Percentiles rank a stretch among this genome's conserved stretches.
Evolutionary conservation across 2,113 vertebrate genomes (phyloP).

Genomic region (Indicator indicator): DNA sequence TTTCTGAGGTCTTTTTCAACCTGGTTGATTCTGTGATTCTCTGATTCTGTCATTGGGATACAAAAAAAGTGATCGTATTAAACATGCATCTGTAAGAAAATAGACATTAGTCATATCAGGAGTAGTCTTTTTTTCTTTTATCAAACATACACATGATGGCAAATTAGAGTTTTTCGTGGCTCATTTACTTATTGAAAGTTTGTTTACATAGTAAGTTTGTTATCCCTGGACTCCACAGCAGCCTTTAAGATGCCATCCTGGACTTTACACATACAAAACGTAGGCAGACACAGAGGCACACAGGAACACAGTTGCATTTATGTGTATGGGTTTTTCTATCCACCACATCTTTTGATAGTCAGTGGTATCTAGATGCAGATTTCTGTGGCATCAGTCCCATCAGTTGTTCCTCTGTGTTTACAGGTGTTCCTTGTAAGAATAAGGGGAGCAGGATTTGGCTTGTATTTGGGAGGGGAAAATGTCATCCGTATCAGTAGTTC

Average conservation of each 20-base stretch:
- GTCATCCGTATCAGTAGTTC: not conserved
- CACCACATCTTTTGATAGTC: not conserved
- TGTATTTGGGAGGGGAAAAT: not conserved
- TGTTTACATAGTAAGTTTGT: not conserved
- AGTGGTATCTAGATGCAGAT: not conserved
- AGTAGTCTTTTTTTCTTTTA: not conserved
- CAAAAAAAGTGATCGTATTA: not conserved
- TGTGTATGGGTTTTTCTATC: not conserved
- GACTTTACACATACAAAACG: not conserved
- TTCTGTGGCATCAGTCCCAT: not conserved
- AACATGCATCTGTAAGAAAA: not conserved
- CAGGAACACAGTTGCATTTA: not conserved
- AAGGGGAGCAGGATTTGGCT: not conserved
- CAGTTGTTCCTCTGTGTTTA: not conserved
- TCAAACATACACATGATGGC: not conserved
- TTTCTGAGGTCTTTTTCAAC: too few species aligned
- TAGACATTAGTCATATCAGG: not conserved
- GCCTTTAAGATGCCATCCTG: not conserved
- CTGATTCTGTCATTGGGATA: not conserved
- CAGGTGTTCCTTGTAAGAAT: not conserved
- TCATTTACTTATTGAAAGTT: constrained; percentile 23
- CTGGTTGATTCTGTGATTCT: too few species aligned
- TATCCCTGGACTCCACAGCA: not conserved
- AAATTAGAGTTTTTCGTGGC: not conserved
- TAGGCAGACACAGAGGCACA: not conserved